These are phyloP conservation scores for Dione vanillae DNA, from an alignment of 2,888 invertebrate genomes.

Conservation along the genomic window DNA sequence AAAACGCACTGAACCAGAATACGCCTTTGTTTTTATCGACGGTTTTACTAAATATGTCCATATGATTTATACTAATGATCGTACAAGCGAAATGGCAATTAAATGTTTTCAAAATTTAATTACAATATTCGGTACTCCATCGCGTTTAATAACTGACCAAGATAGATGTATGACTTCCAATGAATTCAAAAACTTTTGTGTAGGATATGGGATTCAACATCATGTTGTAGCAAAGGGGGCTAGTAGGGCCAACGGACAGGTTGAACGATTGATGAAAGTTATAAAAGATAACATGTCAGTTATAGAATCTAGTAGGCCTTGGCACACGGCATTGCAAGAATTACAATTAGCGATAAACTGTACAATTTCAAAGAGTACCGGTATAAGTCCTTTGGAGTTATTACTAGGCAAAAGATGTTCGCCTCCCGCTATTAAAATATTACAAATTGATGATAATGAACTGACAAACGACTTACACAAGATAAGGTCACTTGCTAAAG, in stretches of 20 bases:
- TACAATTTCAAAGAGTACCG: conserved; percentile 37
- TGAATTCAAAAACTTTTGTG: conserved; percentile 40
- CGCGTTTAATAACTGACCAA: conserved; percentile 37
- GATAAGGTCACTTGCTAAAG: conserved; percentile 9
- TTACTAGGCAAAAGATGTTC: conserved; percentile 27
- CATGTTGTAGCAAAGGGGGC: conserved; percentile 33
- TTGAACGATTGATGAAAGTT: conserved; percentile 12
- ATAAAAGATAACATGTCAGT: conserved; percentile 19
- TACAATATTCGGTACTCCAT: conserved; percentile 35
- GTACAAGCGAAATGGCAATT: conserved; percentile 34
- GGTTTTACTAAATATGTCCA: conserved; percentile 37
- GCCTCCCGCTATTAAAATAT: conserved; percentile 32
- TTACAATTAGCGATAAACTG: conserved; percentile 42
- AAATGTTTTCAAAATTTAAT: conserved; percentile 39
- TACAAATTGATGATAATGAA: conserved; percentile 27
- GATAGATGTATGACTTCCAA: conserved; percentile 36
- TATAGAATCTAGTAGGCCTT: conserved; percentile 10
- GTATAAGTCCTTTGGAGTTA: conserved; percentile 35
- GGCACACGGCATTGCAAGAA: conserved; percentile 24
- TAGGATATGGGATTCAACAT: conserved; percentile 14
- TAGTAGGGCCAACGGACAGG: background rate
- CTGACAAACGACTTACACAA: conserved; percentile 14
- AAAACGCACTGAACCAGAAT: conserved; percentile 32
- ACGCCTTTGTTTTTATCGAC: conserved; percentile 37
- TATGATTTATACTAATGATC: conserved; percentile 36